These are phyloP conservation scores for Agrypnia vestita DNA, from an alignment of 1,140 invertebrate genomes.

Conservation along the genomic window DNA sequence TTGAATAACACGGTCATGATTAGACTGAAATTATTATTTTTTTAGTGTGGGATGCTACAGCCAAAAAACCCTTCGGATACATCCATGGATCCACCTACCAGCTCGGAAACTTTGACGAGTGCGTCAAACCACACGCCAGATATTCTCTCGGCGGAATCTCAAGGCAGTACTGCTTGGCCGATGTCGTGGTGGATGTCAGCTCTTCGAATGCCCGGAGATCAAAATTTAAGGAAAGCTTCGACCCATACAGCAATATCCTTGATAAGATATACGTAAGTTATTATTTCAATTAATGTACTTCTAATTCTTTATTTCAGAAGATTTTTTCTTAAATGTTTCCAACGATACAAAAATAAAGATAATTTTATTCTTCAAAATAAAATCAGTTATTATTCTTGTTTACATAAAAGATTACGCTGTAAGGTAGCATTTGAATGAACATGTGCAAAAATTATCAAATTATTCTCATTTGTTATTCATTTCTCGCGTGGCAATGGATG, in stretches of 20 bases:
- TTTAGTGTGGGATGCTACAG: slow-evolving; percentile 67
- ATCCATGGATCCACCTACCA: slow-evolving; percentile 63
- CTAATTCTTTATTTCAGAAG: too few relatives aligned
- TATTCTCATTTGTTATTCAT: too few relatives aligned
- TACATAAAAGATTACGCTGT: too few relatives aligned
- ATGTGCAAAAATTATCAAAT: too few relatives aligned
- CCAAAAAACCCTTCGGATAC: slow-evolving; percentile 63
- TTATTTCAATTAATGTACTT: background rate
- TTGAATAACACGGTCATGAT: too few relatives aligned
- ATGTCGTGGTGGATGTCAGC: slow-evolving; percentile 32
- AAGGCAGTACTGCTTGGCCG: slow-evolving; percentile 64
- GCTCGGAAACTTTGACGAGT: slow-evolving; percentile 68
- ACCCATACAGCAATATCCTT: slow-evolving; percentile 34
- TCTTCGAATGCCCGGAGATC: background rate
- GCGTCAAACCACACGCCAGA: slow-evolving; percentile 57
- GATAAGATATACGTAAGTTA: slow-evolving; percentile 39
- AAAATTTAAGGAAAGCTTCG: slow-evolving; percentile 26
- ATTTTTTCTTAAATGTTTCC: too few relatives aligned
- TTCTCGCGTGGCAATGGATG: too few relatives aligned
- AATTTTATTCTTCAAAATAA: too few relatives aligned
- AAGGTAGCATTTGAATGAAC: too few relatives aligned
- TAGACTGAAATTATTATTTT: too few relatives aligned
- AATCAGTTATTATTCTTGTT: too few relatives aligned
- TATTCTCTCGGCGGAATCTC: slow-evolving; percentile 48
- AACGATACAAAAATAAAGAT: too few relatives aligned